These are phyloP conservation scores for Notospermus geniculatus DNA, from an alignment of 1,140 invertebrate genomes.

Conservation along the genomic window DNA sequence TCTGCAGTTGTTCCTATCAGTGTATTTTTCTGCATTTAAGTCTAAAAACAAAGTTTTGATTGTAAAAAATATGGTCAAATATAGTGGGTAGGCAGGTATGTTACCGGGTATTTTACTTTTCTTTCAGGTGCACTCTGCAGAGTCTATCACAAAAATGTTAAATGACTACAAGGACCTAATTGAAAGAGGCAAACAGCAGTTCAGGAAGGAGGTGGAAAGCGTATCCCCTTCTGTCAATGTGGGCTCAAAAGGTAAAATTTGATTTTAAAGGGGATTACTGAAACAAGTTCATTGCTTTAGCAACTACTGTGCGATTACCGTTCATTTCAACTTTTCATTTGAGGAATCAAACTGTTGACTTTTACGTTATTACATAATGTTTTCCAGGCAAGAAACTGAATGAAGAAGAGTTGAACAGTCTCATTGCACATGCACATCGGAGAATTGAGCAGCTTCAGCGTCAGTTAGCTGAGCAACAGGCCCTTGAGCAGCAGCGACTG, in stretches of 20 bases:
- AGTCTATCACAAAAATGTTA: conserved; percentile 53
- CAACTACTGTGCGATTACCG: background rate
- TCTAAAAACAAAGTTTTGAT: no score
- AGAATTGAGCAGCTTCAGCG: conserved; percentile 59
- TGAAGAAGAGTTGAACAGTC: conserved; percentile 59
- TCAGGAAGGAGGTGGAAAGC: conserved; percentile 55
- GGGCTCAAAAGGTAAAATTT: conserved; percentile 32
- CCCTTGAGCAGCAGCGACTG: conserved; percentile 43
- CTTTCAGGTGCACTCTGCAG: conserved; percentile 45
- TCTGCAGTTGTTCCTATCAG: no score
- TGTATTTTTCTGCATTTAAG: no score
- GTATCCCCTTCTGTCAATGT: conserved; percentile 54
- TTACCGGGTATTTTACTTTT: conserved; percentile 9
- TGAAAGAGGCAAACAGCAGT: conserved; percentile 56
- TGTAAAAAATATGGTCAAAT: no score
- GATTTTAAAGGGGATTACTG: background rate
- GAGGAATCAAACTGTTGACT: background rate
- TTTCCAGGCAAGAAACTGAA: conserved; percentile 51
- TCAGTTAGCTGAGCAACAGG: conserved; percentile 57
- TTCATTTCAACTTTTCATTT: background rate
- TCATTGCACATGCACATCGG: conserved; percentile 60
- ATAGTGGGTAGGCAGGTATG: no score
- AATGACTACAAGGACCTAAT: conserved; percentile 57
- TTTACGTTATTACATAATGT: conserved; percentile 1
- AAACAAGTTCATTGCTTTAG: background rate